A percentile compares a stretch with the other conserved stretches of the same genome.
Conservation (phyloP, 2,797 vertebrate species). For the Podarcis siculus region DNA sequence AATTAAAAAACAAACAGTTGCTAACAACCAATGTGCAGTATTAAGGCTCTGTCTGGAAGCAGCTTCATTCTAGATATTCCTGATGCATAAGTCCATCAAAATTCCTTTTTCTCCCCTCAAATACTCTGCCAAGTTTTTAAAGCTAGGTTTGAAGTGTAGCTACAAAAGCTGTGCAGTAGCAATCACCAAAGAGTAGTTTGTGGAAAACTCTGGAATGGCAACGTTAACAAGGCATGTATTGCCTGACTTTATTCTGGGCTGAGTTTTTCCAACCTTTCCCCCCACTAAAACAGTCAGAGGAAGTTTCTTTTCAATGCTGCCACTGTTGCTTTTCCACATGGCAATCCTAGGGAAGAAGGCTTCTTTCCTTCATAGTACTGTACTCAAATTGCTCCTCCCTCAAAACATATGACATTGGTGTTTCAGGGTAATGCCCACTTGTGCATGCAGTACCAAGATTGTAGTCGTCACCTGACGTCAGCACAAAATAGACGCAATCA, state of each 20-base stretch:
- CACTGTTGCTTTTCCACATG: neutral
- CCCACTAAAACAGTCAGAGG: neutral
- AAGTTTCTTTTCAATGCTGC: neutral
- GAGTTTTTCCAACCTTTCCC: neutral
- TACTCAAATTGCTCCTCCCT: neutral
- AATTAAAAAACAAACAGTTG: no score
- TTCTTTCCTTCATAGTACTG: neutral
- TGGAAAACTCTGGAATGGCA: neutral
- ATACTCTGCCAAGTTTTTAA: neutral
- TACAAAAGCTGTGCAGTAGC: neutral
- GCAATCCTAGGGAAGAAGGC: neutral
- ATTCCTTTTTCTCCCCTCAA: neutral
- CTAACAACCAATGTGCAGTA: no score
- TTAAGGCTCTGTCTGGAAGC: no score
- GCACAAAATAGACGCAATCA: neutral
- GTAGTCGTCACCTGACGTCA: neutral
- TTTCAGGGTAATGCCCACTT: neutral
- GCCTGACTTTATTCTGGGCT: neutral
- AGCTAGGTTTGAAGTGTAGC: neutral
- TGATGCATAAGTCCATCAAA: neutral
- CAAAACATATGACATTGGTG: neutral
- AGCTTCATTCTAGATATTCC: neutral
- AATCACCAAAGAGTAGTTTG: neutral
- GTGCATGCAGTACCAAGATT: neutral
- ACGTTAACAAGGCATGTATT: neutral